Evolutionary conservation across 35 echinoderm and acorn worm species (phyloP).

Genomic region (Heliocidaris erythrogramma): DNA sequence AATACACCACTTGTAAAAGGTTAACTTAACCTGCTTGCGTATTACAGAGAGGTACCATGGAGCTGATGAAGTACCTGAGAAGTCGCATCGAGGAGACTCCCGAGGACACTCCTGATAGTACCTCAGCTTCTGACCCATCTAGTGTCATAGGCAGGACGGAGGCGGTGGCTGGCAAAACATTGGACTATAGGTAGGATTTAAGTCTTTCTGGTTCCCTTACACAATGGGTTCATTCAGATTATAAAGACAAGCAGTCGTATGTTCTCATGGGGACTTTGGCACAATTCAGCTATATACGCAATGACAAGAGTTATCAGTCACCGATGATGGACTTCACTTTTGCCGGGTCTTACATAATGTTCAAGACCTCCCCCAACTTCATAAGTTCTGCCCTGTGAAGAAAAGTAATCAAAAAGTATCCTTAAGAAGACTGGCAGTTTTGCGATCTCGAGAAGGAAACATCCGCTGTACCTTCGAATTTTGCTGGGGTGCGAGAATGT

Average conservation of each 20-base stretch:
- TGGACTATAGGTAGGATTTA: conserved; percentile 77
- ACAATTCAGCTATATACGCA: not conserved
- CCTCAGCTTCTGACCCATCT: conserved; percentile 59
- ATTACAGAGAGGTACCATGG: conserved; percentile 86
- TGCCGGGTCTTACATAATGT: too few species aligned
- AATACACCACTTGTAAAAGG: not conserved
- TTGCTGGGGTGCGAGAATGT: too few species aligned
- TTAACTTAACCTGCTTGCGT: conserved; percentile 26
- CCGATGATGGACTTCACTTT: too few species aligned
- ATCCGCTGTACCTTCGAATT: too few species aligned
- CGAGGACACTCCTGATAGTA: conserved; percentile 40
- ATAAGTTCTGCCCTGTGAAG: too few species aligned
- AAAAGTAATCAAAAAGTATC: too few species aligned
- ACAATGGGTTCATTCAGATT: not conserved
- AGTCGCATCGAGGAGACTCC: conserved; percentile 88
- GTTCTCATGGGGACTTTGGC: not conserved
- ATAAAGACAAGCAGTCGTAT: not conserved
- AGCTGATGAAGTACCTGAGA: conserved; percentile 82
- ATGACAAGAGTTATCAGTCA: too few species aligned
- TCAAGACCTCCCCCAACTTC: too few species aligned
- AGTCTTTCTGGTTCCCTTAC: too few species aligned
- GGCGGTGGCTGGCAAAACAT: conserved; percentile 79
- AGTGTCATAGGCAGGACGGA: conserved; percentile 62
- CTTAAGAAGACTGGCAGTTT: too few species aligned
- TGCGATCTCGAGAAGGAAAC: too few species aligned